Evolutionary conservation across 1,140 invertebrate genomes (phyloP).

Genomic region (Drosophila aff.): DNA sequence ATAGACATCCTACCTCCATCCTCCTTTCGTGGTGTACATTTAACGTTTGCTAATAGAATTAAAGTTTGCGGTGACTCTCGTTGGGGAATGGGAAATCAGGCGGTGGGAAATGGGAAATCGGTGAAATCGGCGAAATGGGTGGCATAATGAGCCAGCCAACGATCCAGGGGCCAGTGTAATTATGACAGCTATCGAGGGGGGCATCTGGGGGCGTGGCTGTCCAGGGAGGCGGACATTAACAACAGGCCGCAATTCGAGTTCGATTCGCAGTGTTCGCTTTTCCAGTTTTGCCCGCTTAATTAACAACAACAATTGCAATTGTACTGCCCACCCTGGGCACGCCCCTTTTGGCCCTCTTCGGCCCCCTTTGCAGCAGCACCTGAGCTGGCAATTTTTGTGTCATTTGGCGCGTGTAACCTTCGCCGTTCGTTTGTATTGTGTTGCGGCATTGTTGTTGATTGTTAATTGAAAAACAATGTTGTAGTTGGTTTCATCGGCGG

Average conservation of each 20-base stretch:
- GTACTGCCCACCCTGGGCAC: slow-evolving; percentile 27
- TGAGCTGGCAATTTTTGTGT: slow-evolving; percentile 76
- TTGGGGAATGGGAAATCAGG: slow-evolving; percentile 8
- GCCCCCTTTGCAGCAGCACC: slow-evolving; percentile 28
- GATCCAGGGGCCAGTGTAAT: slow-evolving; percentile 56
- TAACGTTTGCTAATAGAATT: slow-evolving; percentile 84
- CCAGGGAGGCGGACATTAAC: slow-evolving; percentile 46
- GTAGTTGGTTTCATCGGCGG: slow-evolving; percentile 58
- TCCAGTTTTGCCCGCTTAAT: slow-evolving; percentile 68
- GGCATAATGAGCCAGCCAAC: slow-evolving; percentile 66
- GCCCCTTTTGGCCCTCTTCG: neutral
- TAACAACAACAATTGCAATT: slow-evolving; percentile 79
- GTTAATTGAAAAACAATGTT: slow-evolving; percentile 84
- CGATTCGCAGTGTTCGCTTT: slow-evolving; percentile 31
- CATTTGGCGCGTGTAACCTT: slow-evolving; percentile 73
- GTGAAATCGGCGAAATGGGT: slow-evolving; percentile 33
- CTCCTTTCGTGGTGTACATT: slow-evolving; percentile 55
- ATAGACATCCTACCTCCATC: neutral
- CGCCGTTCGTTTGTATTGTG: slow-evolving; percentile 56
- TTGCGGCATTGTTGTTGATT: slow-evolving; percentile 79
- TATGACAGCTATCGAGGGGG: slow-evolving; percentile 61
- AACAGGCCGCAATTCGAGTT: slow-evolving; percentile 47
- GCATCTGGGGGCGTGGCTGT: slow-evolving; percentile 21
- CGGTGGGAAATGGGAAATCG: slow-evolving; percentile 26
- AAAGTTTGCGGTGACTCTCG: slow-evolving; percentile 72